Evolutionary conservation across 2,113 vertebrate species (phyloP).

Genomic region (Chionis minor): DNA sequence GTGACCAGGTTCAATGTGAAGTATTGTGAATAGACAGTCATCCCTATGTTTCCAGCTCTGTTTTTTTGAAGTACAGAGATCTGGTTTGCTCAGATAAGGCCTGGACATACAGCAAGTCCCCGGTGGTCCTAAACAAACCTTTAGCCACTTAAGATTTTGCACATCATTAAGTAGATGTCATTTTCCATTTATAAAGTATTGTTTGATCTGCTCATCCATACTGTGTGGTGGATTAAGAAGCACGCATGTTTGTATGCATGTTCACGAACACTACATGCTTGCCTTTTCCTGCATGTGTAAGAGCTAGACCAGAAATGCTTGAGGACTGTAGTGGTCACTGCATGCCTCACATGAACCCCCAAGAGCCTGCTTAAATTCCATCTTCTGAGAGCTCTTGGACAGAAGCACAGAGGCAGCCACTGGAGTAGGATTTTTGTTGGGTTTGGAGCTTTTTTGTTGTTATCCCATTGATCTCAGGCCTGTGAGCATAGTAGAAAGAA

Average conservation of each 20-base stretch:
- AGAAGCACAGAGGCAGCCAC: not conserved
- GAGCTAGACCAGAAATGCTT: not conserved
- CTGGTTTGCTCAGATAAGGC: not conserved
- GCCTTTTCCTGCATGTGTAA: not conserved
- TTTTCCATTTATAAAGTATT: not conserved
- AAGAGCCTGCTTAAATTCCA: not conserved
- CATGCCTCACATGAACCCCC: not conserved
- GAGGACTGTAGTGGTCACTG: not conserved
- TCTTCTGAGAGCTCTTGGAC: not conserved
- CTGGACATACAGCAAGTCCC: not conserved
- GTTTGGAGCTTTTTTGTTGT: not conserved
- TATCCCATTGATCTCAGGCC: not conserved
- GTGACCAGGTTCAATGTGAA: fast-evolving
- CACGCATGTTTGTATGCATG: not conserved
- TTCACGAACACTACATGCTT: not conserved
- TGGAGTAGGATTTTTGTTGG: not conserved
- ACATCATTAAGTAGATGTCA: not conserved
- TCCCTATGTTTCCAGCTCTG: not conserved
- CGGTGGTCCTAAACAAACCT: not conserved
- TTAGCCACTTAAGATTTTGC: not conserved
- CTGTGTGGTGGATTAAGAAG: not conserved
- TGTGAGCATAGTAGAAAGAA: not conserved
- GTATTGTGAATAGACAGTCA: not conserved
- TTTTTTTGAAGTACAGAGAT: not conserved
- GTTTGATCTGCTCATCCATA: not conserved